Evolutionary conservation across 1,140 invertebrate species (phyloP).

Genomic region (Drosophila pachea): DNA sequence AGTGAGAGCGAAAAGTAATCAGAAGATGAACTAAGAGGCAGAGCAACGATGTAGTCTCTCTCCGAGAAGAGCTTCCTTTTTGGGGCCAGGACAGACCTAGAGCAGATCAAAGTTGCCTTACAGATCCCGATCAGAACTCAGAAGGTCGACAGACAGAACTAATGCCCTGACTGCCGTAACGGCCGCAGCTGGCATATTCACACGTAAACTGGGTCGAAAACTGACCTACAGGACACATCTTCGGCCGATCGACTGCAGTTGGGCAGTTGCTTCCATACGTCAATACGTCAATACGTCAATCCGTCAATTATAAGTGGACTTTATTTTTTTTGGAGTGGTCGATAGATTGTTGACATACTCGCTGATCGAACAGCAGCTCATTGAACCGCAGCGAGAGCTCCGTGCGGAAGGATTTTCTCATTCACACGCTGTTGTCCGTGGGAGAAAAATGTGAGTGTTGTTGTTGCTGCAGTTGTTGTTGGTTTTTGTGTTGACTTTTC

Average conservation of each 20-base stretch:
- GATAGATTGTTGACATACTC: constrained; percentile 72
- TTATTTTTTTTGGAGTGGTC: constrained; percentile 9
- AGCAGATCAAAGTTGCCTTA: too few species aligned
- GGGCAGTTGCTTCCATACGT: background rate
- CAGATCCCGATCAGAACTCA: too few species aligned
- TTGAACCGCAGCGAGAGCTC: constrained; percentile 38
- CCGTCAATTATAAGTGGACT: background rate
- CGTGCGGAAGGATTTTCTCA: constrained; percentile 34
- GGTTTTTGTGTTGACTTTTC: constrained; percentile 24
- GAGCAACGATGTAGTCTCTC: too few species aligned
- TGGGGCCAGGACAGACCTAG: background rate
- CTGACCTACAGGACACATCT: constrained; percentile 60
- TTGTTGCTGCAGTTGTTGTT: constrained; percentile 5
- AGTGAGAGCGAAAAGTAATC: too few species aligned
- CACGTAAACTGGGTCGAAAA: constrained; percentile 71
- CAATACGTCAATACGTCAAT: background rate
- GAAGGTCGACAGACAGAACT: too few species aligned
- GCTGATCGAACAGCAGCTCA: constrained; percentile 45
- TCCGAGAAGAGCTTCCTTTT: background rate
- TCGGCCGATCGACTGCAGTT: background rate
- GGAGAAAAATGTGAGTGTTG: constrained; percentile 64
- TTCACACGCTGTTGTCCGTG: constrained; percentile 69
- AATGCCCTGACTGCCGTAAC: background rate
- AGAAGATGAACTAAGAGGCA: too few species aligned
- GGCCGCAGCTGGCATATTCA: background rate